Evolutionary conservation across 2,888 invertebrate genomes (phyloP), one percentile per base, ranked within the genome.

Genomic region (Tenthredo distinguenda): DNA sequence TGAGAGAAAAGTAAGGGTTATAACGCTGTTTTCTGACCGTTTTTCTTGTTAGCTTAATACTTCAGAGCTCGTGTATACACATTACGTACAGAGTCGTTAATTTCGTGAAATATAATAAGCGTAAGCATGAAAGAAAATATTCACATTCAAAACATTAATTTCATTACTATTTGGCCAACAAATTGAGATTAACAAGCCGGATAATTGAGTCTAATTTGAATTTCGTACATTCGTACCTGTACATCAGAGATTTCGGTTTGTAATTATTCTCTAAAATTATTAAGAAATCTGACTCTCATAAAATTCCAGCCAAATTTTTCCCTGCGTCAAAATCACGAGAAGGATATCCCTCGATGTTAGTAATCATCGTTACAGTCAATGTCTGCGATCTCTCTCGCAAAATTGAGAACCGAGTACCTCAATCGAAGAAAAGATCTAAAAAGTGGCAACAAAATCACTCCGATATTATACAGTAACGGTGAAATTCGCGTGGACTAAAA

Each of bases 91-190:
- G 68, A 34, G 68, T 68, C 68, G 68, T 68, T 68, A 68, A 68
- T 68, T 68, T 68, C 34, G 18, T 34, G 68, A 68, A 68, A 68
- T 34, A 34, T 68, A 68, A 68, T 34, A 68, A 68, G 68, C 68
- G 68, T 34, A 68, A 34, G 34, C 34, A 12, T 34, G 68, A 68
- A 68, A 31, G 68, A 68, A 34, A 31, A 34, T 68, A 68, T 34
- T 31, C 68, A 34, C 34, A 1, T 18, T 68, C 3, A 68, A 26
- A 68, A 34, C 68, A 7, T 62, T 62, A 18, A 34, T 68, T 68
- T 68, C 68, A 34, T 68, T 68, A 31, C 15, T 68, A 68, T 34
- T 15, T 68, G 18, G 31, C 34, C 12, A 68, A 34, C 34, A 68
- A 34, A 26, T 34, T 68, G 68, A 31, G 18, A 34, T 34, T 68